A percentile compares a stretch with the other conserved stretches of the same genome.
phyloP scores from a whole-genome alignment of 2,797 vertebrate genomes.

The Myioborus miniatus region DNA sequence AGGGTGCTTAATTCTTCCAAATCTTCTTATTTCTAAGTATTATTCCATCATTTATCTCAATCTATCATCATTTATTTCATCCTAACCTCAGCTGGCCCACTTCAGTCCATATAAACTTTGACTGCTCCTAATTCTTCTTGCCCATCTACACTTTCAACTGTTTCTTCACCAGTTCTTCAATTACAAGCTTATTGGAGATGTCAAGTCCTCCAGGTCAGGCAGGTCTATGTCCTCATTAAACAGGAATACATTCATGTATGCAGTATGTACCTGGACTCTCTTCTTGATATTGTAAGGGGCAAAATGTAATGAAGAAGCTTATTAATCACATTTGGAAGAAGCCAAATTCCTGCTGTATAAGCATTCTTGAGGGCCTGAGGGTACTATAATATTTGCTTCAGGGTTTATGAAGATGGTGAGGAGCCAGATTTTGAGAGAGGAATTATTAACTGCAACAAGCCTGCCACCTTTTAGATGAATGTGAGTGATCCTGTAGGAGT shows the following conservation, averaged over 20 bases:
- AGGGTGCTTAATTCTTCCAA: neutral
- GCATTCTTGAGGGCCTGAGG: conserved; percentile 5
- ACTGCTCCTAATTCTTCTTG: neutral
- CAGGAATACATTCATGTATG: neutral
- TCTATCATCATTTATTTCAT: neutral
- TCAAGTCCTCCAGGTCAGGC: neutral
- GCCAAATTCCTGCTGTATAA: neutral
- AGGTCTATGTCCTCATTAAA: neutral
- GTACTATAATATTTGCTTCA: conserved; percentile 8
- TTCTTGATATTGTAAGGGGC: neutral
- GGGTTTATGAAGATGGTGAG: conserved; percentile 19
- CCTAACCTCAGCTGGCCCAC: neutral
- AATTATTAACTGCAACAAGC: conserved; percentile 27
- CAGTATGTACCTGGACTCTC: neutral
- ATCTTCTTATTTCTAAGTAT: neutral
- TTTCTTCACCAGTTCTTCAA: neutral
- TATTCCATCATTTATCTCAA: neutral
- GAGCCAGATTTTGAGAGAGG: conserved; percentile 20
- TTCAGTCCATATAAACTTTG: neutral
- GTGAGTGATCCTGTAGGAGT: neutral
- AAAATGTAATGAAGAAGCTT: neutral
- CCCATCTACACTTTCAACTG: neutral
- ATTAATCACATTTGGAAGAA: conserved; percentile 17
- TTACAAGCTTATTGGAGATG: neutral
- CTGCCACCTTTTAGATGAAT: neutral